These are phyloP conservation scores for Diplosoma virens DNA, from an alignment of 23 tunicate genomes.

Conservation along the genomic window DNA sequence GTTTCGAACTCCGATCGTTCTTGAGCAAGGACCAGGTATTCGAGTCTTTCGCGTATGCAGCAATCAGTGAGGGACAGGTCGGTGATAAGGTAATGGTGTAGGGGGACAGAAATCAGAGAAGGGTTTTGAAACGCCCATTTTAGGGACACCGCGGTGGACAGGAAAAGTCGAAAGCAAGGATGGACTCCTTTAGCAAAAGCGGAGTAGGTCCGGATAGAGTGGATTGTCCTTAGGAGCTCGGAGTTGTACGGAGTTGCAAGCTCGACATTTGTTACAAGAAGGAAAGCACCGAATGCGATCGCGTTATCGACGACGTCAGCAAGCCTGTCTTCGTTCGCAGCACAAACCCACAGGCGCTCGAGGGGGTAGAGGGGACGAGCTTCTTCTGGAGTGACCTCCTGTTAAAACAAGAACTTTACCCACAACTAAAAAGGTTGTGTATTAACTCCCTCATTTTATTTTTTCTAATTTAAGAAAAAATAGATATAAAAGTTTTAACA, in stretches of 20 bases:
- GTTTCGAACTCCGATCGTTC: constrained; percentile 83
- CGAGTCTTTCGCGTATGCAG: constrained; percentile 52
- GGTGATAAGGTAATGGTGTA: constrained; percentile 26
- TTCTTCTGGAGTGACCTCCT: not conserved
- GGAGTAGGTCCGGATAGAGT: constrained; percentile 12
- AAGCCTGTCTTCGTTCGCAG: constrained; percentile 35
- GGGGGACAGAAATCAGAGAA: constrained; percentile 10
- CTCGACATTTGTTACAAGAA: constrained; percentile 55
- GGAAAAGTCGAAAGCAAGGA: constrained; percentile 53
- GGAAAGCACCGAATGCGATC: constrained; percentile 18
- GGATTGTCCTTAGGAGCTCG: not conserved
- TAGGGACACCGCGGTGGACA: constrained; percentile 41
- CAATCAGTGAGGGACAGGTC: constrained; percentile 38
- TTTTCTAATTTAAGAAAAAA: no score
- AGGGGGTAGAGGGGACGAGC: constrained; percentile 14
- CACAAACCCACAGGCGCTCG: constrained; percentile 53
- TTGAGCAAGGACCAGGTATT: constrained; percentile 48
- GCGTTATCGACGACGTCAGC: constrained; percentile 26
- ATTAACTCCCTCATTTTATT: no score
- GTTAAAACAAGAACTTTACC: not conserved
- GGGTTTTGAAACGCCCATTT: not conserved
- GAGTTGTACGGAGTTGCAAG: constrained; percentile 8
- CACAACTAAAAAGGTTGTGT: not conserved
- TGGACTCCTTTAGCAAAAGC: constrained; percentile 7
- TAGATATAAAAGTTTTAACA: no score